phyloP scores from a whole-genome alignment of 2,113 vertebrate species.

The Phyllostomus discolor region DNA sequence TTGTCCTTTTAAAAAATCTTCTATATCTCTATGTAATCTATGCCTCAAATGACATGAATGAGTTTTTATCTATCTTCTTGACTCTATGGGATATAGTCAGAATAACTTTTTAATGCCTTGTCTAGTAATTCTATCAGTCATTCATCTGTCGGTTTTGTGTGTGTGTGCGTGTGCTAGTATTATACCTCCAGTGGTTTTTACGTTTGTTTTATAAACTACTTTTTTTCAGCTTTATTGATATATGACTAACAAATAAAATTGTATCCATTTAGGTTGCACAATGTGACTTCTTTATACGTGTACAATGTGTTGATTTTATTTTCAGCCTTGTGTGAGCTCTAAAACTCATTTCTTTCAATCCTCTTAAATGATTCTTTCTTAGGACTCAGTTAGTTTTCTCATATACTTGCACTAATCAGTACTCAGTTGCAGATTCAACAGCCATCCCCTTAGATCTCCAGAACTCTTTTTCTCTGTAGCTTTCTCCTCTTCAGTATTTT shows the following conservation, averaged over 20 bases:
- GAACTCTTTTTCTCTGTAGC: neutral
- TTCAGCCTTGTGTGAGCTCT: neutral
- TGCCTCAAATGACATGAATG: neutral
- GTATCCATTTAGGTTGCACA: neutral
- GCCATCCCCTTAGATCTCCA: neutral
- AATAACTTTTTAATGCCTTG: neutral
- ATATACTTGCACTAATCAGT: neutral
- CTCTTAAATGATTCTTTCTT: neutral
- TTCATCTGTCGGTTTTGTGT: neutral
- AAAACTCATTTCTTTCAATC: neutral
- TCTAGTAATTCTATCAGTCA: neutral
- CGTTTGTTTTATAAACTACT: neutral
- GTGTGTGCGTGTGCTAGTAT: too few species aligned
- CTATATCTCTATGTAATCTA: neutral
- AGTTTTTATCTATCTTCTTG: neutral
- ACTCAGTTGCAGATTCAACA: neutral
- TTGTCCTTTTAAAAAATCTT: neutral
- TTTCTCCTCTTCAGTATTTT: neutral
- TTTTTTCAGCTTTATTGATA: neutral
- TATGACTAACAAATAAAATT: neutral
- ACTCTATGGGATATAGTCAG: neutral
- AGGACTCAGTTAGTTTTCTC: neutral
- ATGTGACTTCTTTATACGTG: neutral
- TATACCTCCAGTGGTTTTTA: neutral
- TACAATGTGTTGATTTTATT: neutral